Base-by-base conservation (phyloP, 1,140 invertebrate species). In the Daktulosphaira vitifoliae region DNA sequence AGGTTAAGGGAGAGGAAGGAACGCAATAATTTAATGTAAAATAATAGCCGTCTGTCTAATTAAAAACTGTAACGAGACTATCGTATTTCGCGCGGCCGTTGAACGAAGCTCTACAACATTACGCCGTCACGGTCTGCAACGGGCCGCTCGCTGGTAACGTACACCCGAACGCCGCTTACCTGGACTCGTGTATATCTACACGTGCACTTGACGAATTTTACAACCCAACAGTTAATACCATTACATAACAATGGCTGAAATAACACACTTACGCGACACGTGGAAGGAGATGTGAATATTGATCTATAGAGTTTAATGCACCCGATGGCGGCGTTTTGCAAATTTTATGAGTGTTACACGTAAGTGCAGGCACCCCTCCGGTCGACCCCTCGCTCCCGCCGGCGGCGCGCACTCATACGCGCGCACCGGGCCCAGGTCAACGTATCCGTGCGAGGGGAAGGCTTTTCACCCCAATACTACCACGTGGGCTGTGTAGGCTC, bases 41-140 rank as follows among this genome's bases (percentile, higher is more conserved):
- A n/a, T n/a, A n/a, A n/a, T n/a, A n/a, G n/a, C n/a, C n/a, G n/a
- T n/a, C n/a, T n/a, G n/a, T n/a, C 29, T 33, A 11, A 6, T 33
- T 33, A 33, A 33, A 5, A 11, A 11, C 5, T 33, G 29, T 33
- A 33, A 33, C 5, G 11, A 33, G 11, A 33, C 5, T 33, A 33
- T 42, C 49, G 46, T 52, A 26, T 52, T 66, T 52, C 38, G 29
- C 29, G 11, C 29, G 49, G 23, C 16, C 15, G 20, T 51, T 16
- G 8, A 16, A 51, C 48, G 54, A 59, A 59, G 54, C 54, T 59
- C 54, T 46, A 48, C n/a, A 33, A 52, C n/a, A n/a, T n/a, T 62
- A 48, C 15, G 25, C 33, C 49, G 29, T 64, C 48, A 3, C 37
- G 33, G 48, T 16, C 16, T 15, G n/a, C 13, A 22, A 29, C 25